A percentile compares a stretch with the other conserved stretches of the same genome.
phyloP scores from a whole-genome alignment of 1,140 invertebrate genomes.

The Achatina immaculata region DNA sequence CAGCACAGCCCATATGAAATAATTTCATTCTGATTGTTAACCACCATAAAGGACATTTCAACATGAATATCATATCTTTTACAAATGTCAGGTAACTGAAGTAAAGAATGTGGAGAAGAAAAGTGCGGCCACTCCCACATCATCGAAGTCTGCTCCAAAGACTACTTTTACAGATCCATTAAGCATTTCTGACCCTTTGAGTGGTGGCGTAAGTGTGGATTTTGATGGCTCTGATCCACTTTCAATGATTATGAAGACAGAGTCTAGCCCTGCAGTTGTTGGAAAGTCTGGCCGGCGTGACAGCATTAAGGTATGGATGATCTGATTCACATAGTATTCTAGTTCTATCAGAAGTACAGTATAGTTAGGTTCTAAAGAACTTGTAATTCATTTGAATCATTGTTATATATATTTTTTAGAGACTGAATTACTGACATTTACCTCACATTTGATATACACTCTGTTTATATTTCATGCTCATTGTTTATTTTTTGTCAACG shows the following conservation, averaged over 20 bases:
- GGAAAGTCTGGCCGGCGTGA: conserved; percentile 17
- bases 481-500: no score
- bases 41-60: no score
- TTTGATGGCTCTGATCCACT: conserved; percentile 74
- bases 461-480: no score
- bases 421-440: no score
- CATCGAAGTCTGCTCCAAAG: conserved; percentile 31
- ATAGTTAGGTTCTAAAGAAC: no score
- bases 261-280: conserved; percentile 42
- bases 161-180: conserved; percentile 75
- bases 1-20: no score
- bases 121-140: conserved; percentile 46
- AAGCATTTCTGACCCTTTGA: conserved; percentile 66
- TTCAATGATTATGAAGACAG: conserved; percentile 55
- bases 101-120: conserved; percentile 58
- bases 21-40: no score
- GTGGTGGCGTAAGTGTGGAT: conserved; percentile 70
- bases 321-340: neutral
- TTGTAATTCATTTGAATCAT: no score
- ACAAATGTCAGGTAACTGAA: conserved; percentile 71
- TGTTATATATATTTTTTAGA: no score
- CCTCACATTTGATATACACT: no score
- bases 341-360: neutral
- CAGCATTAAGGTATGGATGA: conserved; percentile 39
- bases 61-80: no score